Conservation (phyloP, 2,113 vertebrate genomes). For the Tamias sibiricus region DNA sequence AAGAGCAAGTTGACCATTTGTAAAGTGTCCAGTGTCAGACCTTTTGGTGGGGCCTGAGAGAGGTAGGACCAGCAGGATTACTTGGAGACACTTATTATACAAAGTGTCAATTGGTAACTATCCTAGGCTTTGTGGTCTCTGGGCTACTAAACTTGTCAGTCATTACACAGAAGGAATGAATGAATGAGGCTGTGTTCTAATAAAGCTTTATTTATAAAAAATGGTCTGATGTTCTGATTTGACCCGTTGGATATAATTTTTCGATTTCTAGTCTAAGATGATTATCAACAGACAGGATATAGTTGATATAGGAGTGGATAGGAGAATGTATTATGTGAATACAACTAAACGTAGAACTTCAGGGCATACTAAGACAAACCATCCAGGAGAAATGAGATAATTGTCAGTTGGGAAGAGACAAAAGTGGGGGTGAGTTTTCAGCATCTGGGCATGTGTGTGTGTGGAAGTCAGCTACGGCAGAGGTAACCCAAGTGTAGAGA, state of each 20-base stretch:
- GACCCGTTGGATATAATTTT: background rate
- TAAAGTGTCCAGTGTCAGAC: background rate
- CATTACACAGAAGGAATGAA: background rate
- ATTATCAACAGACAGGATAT: background rate
- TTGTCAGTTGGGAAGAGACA: background rate
- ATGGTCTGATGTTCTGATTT: background rate
- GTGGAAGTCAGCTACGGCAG: background rate
- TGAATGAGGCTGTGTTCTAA: background rate
- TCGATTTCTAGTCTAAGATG: background rate
- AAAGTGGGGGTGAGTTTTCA: background rate
- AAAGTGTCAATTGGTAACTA: background rate
- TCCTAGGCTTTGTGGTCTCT: background rate
- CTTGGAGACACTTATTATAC: background rate
- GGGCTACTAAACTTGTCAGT: background rate
- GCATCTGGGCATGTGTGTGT: background rate
- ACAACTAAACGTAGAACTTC: accelerated
- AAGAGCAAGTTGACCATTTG: background rate
- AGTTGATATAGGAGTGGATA: background rate
- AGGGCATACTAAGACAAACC: background rate
- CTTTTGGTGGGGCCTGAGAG: background rate
- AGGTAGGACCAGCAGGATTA: accelerated
- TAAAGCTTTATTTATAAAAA: background rate
- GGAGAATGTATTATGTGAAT: background rate
- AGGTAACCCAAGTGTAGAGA: background rate
- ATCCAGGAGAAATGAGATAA: background rate